Evolutionary conservation across 2,113 vertebrate genomes (phyloP), one percentile per base, ranked within the genome.

Genomic region (Platichthys stellatus): DNA sequence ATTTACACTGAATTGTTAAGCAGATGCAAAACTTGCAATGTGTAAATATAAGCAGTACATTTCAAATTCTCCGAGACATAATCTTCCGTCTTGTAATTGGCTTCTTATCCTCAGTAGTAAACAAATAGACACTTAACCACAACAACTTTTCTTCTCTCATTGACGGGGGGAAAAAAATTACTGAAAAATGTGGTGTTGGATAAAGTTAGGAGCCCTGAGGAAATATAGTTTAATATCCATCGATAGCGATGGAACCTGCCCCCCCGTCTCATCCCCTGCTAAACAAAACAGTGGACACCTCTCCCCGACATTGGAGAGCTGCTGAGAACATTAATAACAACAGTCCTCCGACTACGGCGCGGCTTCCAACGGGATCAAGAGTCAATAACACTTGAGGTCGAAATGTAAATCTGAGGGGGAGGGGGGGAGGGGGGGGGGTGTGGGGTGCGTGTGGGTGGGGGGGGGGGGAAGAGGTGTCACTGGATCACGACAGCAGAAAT

Each of bases 351-450:
- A 66, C 76, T 24, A 21, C 17, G 15, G 38, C 20, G 59, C 18
- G 66, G 63, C 84, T 84, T 84, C 78, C 74, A 82, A 86, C 56
- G 75, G 58, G 66, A 83, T 73, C 63, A 31, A 73, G 60, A 84
- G 80, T 87, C 83, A 82, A 70, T 69, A 86, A 83, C 66, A 80
- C 74, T 80, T 68, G 53, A 84, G 82, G 81, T 89, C 72, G 80
- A 86, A 84, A 74, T 82, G 67, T 63, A 86, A 86, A 80, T 82
- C 56, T 67, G 65, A 88, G 82, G 57, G 40, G 57, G 31, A 3
- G 26, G 26, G 26, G 26, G 26, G 6, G 31, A 31, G 31, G 7
- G 31, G 77, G 76, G 72, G 49, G 24, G 54, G 54, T n/a, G n/a
- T 56, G 49, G 70, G 72, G 83, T 88, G 23, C 1, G n/a, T n/a